phyloP scores from a whole-genome alignment of 2,888 invertebrate species.

The Rhopalosiphum nymphaeae region DNA sequence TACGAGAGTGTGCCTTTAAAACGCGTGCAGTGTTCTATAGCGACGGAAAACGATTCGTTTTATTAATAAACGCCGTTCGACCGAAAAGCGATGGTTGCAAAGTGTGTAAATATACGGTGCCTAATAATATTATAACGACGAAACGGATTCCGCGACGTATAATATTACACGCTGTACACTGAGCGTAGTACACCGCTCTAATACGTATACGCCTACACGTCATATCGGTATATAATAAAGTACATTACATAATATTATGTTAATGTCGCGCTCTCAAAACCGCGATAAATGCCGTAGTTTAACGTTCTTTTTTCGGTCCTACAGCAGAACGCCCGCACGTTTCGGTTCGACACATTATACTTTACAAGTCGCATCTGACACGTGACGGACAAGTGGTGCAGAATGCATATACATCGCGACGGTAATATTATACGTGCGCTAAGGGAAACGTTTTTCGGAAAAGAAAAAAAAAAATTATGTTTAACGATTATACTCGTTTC shows the following conservation, averaged over 20 bases:
- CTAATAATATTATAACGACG: not conserved
- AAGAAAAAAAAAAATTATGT: not conserved
- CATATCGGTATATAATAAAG: not conserved
- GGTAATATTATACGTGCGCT: not conserved
- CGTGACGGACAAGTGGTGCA: not conserved
- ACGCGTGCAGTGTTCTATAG: not conserved
- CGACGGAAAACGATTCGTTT: not conserved
- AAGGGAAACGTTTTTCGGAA: not conserved
- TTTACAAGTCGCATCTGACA: not conserved
- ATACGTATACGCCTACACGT: not conserved
- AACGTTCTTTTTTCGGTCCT: not conserved
- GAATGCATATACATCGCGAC: not conserved
- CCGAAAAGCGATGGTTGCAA: not conserved
- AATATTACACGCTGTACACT: not conserved
- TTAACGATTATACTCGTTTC: not conserved
- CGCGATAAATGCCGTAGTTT: not conserved
- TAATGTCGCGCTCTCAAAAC: not conserved
- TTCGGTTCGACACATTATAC: not conserved
- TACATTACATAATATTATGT: not conserved
- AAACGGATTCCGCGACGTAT: not conserved
- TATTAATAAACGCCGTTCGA: not conserved
- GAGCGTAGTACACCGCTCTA: not conserved
- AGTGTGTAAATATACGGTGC: not conserved
- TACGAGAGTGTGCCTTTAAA: not conserved
- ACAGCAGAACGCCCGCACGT: not conserved